phyloP scores from a whole-genome alignment of 2,888 invertebrate species.

The Sturmia bella region DNA sequence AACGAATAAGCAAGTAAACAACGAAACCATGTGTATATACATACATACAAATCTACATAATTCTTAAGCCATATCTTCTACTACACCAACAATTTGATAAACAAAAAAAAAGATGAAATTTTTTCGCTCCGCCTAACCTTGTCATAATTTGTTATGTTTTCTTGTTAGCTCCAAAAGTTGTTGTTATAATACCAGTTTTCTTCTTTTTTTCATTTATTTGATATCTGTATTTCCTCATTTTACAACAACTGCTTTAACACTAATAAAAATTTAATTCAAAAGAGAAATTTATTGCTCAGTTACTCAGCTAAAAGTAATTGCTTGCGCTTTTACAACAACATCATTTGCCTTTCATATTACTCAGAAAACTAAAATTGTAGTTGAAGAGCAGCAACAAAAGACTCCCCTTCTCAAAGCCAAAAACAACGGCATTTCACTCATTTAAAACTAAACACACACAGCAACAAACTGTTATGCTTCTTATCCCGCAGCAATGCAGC shows the following conservation, averaged over 20 bases:
- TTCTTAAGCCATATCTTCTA: conserved; percentile 6
- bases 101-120: conserved; percentile 64
- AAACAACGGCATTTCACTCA: conserved; percentile 21
- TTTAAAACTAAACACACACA: not conserved
- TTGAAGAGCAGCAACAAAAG: conserved; percentile 25
- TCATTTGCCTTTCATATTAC: conserved; percentile 39
- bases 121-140: conserved; percentile 82
- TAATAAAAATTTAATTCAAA: conserved; percentile 24
- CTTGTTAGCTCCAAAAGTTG: conserved; percentile 57
- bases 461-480: not conserved
- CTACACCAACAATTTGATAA: conserved; percentile 25
- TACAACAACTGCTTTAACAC: conserved; percentile 3
- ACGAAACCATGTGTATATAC: not conserved
- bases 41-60: not conserved
- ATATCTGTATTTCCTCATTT: conserved; percentile 34
- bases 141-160: conserved; percentile 80
- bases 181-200: conserved; percentile 48
- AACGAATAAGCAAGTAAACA: not conserved
- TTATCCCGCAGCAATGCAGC: not conserved
- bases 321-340: conserved; percentile 63
- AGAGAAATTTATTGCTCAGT: conserved; percentile 38
- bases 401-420: conserved; percentile 35
- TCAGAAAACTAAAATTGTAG: conserved; percentile 42
- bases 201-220: not conserved
- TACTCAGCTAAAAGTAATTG: not conserved